Percentiles rank a stretch among this genome's conserved stretches.
phyloP scores from a whole-genome alignment of 2,888 invertebrate species.

The Pammene fasciana region DNA sequence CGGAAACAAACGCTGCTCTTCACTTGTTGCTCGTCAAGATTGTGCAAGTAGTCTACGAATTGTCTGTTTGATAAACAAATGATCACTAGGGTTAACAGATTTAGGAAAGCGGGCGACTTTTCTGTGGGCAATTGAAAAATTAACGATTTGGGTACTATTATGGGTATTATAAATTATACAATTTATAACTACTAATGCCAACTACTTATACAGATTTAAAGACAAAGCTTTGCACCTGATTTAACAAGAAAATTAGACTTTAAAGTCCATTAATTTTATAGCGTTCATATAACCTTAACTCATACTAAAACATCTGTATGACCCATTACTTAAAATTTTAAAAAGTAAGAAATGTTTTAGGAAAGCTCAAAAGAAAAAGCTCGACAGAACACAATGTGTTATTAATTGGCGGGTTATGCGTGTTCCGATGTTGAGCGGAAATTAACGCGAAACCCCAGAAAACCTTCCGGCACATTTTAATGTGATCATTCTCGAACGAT shows the following conservation, averaged over 20 bases:
- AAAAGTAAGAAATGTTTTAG: not conserved
- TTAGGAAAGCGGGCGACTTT: too few species aligned
- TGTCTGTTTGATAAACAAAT: not conserved
- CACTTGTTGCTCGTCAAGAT: not conserved
- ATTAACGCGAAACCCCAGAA: slow-evolving; percentile 12
- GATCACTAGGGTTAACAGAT: too few species aligned
- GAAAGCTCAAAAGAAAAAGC: not conserved
- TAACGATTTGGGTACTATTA: too few species aligned
- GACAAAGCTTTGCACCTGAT: too few species aligned
- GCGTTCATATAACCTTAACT: too few species aligned
- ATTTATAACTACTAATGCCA: too few species aligned
- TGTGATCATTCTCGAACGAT: slow-evolving; percentile 20
- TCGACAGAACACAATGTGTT: not conserved
- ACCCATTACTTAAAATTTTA: not conserved
- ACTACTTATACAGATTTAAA: too few species aligned
- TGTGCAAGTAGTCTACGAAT: not conserved
- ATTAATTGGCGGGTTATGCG: not conserved
- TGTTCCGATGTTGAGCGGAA: not conserved
- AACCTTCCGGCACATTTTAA: slow-evolving; percentile 14
- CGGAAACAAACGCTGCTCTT: not conserved
- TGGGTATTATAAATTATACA: too few species aligned
- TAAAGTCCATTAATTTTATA: too few species aligned
- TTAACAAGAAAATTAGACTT: too few species aligned
- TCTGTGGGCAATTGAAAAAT: too few species aligned
- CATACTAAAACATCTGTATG: too few species aligned